Base-by-base conservation (phyloP, 2,113 vertebrate species). In the Illadopsis cleaveri region DNA sequence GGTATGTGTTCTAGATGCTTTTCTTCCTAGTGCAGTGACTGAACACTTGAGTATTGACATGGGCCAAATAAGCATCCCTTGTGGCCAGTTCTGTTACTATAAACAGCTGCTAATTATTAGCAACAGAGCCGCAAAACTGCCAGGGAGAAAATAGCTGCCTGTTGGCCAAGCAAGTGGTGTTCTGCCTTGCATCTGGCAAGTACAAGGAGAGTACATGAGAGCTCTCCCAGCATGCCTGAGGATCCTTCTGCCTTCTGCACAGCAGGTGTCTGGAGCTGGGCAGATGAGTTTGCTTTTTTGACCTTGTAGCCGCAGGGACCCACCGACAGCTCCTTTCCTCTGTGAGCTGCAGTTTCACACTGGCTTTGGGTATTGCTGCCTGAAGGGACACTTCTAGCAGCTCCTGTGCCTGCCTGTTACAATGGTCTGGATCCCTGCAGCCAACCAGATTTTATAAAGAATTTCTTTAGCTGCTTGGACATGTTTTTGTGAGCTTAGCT, bases 31-130 rank as follows among this genome's bases (percentile, higher is more conserved):
- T 69, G 37, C 62, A 40, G 27, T 38, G 61, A 31, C 66, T 65
- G 75, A 93, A 28, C 42, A 11, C 25, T 94, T 65, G 23, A 64
- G 37, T 68, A 61, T 76, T 91, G 79, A 85, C 31, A 48, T n/a
- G 66, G 92, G 57, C 92, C 68, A 80, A 38, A 50, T 70, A 53
- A 62, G 15, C 71, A 88, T 93, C 75, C 75, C 82, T 69, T 64
- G 70, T 94, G 82, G 88, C 82, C 71, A 69, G 70, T 79, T 85
- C 78, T 88, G 90, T 95, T 90, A 77, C 95, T 95, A 82, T 93
- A 92, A 97, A 90, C 84, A 82, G 84, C 90, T 85, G 53, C 78
- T 91, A 79, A 85, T 91, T 93, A 95, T 94, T 87, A 95, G 87
- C 75, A 96, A 94, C 92, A 82, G 78, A 94, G 78, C 78, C 1